phyloP scores from a whole-genome alignment of 2,113 vertebrate species.

The Corynorhinus townsendii region DNA sequence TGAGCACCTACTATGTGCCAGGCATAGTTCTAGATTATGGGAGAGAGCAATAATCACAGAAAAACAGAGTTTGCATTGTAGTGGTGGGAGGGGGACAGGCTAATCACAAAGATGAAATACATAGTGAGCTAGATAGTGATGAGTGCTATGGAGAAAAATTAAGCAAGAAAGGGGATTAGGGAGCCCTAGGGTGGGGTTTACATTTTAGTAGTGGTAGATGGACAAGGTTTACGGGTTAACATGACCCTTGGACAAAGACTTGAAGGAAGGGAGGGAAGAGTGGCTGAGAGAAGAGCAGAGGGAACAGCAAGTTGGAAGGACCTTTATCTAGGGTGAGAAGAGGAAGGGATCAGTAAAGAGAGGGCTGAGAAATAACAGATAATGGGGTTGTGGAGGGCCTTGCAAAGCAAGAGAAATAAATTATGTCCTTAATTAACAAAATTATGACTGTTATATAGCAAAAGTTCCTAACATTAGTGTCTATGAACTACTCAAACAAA shows the following conservation, averaged over 20 bases:
- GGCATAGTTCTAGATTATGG: not conserved
- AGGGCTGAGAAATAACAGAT: not conserved
- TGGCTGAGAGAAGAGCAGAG: not conserved
- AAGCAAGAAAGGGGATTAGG: not conserved
- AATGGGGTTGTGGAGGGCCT: not conserved
- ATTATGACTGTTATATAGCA: not conserved
- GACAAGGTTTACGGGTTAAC: not conserved
- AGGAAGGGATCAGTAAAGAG: not conserved
- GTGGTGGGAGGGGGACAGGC: not conserved
- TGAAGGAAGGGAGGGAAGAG: not conserved
- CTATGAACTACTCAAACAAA: not conserved
- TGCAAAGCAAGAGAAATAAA: not conserved
- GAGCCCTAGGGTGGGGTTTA: not conserved
- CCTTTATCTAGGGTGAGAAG: not conserved
- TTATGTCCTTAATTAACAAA: not conserved
- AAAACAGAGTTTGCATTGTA: not conserved
- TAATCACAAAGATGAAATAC: not conserved
- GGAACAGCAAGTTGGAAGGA: not conserved
- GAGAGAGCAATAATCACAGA: not conserved
- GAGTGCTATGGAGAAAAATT: not conserved
- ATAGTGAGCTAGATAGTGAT: not conserved
- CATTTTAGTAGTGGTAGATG: not conserved
- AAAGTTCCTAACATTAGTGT: not conserved
- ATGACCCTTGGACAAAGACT: not conserved
- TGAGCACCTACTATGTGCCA: not conserved